Conservation (phyloP, 2,888 invertebrate species). For the Coleophora flavipennella region DNA sequence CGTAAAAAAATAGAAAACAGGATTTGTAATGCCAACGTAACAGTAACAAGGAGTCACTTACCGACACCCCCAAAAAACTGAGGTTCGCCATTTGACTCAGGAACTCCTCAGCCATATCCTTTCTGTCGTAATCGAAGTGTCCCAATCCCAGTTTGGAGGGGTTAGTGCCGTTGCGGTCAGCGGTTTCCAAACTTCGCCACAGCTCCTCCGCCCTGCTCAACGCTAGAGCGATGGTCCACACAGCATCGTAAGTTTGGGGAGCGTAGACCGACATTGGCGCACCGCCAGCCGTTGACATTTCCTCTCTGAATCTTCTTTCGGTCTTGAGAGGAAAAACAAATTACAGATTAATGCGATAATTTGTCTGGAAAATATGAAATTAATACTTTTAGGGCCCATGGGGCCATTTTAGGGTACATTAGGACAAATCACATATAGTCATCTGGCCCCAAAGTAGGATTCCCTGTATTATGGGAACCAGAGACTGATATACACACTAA, state of each 20-base stretch:
- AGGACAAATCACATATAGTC: too few relatives aligned
- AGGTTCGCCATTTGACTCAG: conserved; percentile 79
- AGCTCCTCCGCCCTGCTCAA: conserved; percentile 76
- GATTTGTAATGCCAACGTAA: too few relatives aligned
- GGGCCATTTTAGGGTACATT: too few relatives aligned
- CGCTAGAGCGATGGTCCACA: conserved; percentile 90
- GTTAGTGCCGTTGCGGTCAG: conserved; percentile 26
- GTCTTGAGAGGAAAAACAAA: too few relatives aligned
- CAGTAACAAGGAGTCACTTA: conserved; percentile 69
- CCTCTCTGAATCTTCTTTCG: conserved; percentile 74
- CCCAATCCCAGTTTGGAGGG: conserved; percentile 51
- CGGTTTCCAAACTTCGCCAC: conserved; percentile 52
- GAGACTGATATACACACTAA: too few relatives aligned
- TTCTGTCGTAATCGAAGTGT: conserved; percentile 81
- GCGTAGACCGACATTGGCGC: conserved; percentile 76
- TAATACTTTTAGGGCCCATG: too few relatives aligned
- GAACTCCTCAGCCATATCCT: conserved; percentile 81
- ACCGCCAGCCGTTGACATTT: conserved; percentile 68
- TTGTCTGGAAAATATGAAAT: too few relatives aligned
- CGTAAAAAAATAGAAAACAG: too few relatives aligned
- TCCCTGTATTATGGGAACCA: too few relatives aligned
- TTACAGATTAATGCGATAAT: not conserved
- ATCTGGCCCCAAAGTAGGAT: too few relatives aligned
- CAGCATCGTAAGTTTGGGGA: conserved; percentile 89
- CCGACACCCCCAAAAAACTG: conserved; percentile 89